A percentile compares a stretch with the other conserved stretches of the same genome.
phyloP scores from a whole-genome alignment of 1,140 invertebrate genomes.

The Batillaria attramentaria region DNA sequence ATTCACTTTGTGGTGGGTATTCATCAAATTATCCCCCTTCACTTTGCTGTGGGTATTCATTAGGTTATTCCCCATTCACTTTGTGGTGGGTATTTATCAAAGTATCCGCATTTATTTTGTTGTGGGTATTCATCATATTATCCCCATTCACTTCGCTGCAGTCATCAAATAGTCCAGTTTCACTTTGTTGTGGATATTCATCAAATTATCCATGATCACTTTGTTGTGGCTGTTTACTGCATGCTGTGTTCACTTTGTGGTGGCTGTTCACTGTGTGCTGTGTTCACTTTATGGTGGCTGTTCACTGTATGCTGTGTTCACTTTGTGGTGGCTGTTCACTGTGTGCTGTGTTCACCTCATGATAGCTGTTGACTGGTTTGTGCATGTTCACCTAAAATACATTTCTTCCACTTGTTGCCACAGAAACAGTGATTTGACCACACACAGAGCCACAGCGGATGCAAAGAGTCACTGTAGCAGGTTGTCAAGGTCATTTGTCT shows the following conservation, averaged over 20 bases:
- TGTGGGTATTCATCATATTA: too few species aligned
- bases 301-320: neutral
- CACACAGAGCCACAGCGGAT: constrained; percentile 39
- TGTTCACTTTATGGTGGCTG: neutral
- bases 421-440: constrained; percentile 43
- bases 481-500: constrained; percentile 47
- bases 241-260: neutral
- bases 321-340: neutral
- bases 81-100: too few species aligned
- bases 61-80: too few species aligned
- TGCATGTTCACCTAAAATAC: neutral
- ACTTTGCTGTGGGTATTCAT: too few species aligned
- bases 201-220: too few species aligned
- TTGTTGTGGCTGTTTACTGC: neutral
- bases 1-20: too few species aligned
- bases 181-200: too few species aligned
- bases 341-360: neutral
- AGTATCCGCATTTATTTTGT: too few species aligned
- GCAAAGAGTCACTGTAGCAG: constrained; percentile 57
- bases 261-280: neutral
- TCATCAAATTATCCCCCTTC: too few species aligned
- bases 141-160: too few species aligned
- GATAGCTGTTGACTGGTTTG: neutral
- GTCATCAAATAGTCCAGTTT: too few species aligned
- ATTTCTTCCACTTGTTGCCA: constrained; percentile 24